Evolutionary conservation across 2,113 vertebrate species (phyloP).

Genomic region (Origma solitaria): DNA sequence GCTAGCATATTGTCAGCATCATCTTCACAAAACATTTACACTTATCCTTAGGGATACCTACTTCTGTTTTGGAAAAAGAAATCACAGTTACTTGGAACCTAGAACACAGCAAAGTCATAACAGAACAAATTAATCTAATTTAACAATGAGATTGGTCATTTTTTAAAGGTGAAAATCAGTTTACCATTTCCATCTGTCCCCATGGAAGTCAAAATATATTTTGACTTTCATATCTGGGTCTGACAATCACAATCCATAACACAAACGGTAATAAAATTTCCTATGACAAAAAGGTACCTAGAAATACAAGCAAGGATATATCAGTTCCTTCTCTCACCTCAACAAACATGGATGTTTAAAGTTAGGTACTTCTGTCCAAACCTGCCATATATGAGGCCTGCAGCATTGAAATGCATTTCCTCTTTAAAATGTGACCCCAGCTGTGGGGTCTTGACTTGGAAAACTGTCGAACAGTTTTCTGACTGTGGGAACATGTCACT

Average conservation of each 20-base stretch:
- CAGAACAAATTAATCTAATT: neutral
- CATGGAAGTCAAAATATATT: constrained; percentile 9
- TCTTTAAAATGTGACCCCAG: neutral
- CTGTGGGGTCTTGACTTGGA: neutral
- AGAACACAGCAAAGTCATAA: neutral
- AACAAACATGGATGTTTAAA: neutral
- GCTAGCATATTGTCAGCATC: neutral
- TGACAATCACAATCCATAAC: constrained; percentile 20
- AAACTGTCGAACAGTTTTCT: neutral
- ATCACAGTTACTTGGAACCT: neutral
- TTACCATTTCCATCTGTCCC: neutral
- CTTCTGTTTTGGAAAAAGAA: neutral
- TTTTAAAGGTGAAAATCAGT: constrained; percentile 25
- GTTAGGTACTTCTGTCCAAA: neutral
- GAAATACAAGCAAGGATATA: neutral
- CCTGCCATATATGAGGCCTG: neutral
- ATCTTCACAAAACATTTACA: neutral
- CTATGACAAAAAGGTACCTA: neutral
- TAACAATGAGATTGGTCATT: neutral
- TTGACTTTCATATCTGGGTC: neutral
- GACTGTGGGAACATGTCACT: neutral
- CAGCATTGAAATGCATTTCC: neutral
- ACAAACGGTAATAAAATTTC: neutral
- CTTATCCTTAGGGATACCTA: neutral
- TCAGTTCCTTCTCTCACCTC: neutral